phyloP scores from a whole-genome alignment of 2,797 vertebrate species.

The Limnodromus scolopaceus region DNA sequence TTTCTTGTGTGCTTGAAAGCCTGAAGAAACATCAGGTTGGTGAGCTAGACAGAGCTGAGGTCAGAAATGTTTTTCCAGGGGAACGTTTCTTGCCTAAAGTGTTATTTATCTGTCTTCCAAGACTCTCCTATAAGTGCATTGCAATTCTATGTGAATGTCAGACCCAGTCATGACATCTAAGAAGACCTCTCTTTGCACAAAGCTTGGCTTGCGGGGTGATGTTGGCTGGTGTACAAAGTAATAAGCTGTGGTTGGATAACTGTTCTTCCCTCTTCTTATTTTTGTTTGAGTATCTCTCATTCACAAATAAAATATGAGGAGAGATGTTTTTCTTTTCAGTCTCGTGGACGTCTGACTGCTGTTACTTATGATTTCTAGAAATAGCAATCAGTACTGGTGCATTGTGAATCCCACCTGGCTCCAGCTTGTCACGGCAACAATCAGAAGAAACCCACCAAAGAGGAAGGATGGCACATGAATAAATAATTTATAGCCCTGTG shows the following conservation, averaged over 20 bases:
- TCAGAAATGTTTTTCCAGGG: neutral
- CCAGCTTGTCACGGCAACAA: neutral
- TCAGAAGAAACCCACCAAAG: neutral
- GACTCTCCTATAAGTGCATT: neutral
- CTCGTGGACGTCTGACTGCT: neutral
- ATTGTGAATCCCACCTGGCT: constrained; percentile 17
- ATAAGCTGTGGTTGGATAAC: neutral
- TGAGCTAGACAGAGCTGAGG: neutral
- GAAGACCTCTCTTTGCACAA: neutral
- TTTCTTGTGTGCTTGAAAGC: neutral
- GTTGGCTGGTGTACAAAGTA: neutral
- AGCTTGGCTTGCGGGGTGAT: neutral
- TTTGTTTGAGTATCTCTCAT: neutral
- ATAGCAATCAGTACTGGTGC: neutral
- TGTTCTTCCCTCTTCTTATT: neutral
- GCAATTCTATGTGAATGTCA: neutral
- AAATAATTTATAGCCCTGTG: constrained; percentile 26
- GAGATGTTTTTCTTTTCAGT: neutral
- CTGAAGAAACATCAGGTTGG: neutral
- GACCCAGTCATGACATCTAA: neutral
- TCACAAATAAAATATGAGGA: neutral
- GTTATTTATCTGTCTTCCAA: neutral
- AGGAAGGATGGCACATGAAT: constrained; percentile 11
- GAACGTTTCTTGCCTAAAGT: neutral
- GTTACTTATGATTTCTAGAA: neutral